Percentiles rank a stretch among this genome's conserved stretches.
phyloP scores from a whole-genome alignment of 2,888 invertebrate species.

The Villa cingulata region DNA sequence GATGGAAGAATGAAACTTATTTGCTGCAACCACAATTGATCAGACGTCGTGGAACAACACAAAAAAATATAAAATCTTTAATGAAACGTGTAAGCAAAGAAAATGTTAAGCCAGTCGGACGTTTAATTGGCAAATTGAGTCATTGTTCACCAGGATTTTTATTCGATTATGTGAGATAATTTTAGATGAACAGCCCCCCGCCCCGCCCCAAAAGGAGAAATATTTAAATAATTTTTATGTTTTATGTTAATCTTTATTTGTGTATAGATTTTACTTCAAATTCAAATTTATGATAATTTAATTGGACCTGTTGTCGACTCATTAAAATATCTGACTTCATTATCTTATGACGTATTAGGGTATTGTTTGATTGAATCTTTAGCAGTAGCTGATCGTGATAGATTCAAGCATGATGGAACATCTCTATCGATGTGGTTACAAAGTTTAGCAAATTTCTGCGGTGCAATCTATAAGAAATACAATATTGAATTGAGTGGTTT shows the following conservation, averaged over 20 bases:
- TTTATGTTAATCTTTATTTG: not conserved
- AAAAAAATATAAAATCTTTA: constrained; percentile 86
- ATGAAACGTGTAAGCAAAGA: constrained; percentile 98
- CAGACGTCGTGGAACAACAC: constrained; percentile 69
- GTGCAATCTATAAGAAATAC: constrained; percentile 94
- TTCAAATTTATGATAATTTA: constrained; percentile 87
- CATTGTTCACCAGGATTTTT: constrained; percentile 92
- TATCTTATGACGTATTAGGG: constrained; percentile 92
- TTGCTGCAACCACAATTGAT: constrained; percentile 71
- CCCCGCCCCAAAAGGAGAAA: no score
- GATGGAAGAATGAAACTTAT: constrained; percentile 91
- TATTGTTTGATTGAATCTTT: constrained; percentile 92
- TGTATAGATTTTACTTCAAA: constrained; percentile 54
- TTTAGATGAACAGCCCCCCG: not conserved
- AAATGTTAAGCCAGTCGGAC: constrained; percentile 91
- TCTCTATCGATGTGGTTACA: constrained; percentile 90
- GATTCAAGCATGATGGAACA: constrained; percentile 78
- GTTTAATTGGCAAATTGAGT: constrained; percentile 90
- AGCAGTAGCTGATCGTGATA: constrained; percentile 57
- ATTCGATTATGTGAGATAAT: constrained; percentile 74
- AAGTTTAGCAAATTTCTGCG: constrained; percentile 89
- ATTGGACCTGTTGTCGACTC: constrained; percentile 96
- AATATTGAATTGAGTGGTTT: constrained; percentile 89
- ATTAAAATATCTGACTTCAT: constrained; percentile 83
- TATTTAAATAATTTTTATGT: not conserved